Percentiles rank a stretch among this genome's conserved stretches.
phyloP scores from a whole-genome alignment of 1,140 invertebrate species.

The Carposina sasakii region DNA sequence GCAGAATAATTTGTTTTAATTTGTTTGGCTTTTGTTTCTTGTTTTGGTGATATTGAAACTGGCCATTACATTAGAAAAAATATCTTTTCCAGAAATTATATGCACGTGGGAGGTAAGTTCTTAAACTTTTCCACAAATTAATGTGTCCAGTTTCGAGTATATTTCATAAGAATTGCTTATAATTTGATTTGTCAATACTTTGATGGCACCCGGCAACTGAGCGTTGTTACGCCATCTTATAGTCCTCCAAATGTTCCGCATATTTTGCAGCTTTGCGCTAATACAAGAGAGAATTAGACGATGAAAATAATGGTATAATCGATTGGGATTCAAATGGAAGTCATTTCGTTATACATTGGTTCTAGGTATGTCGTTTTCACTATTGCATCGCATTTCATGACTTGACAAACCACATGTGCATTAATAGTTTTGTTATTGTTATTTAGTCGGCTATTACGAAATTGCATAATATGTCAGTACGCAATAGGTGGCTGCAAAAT shows the following conservation, averaged over 20 bases:
- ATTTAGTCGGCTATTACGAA: conserved; percentile 39
- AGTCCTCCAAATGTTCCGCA: conserved; percentile 66
- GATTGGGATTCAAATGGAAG: conserved; percentile 41
- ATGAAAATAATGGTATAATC: conserved; percentile 51
- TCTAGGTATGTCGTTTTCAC: conserved; percentile 63
- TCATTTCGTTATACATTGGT: conserved; percentile 44
- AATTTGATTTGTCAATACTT: conserved; percentile 68
- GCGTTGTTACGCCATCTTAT: conserved; percentile 73
- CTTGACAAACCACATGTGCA: conserved; percentile 63
- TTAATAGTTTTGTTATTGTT: conserved; percentile 62
- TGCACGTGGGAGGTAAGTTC: conserved; percentile 71
- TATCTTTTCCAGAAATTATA: conserved; percentile 72
- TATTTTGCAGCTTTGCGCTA: conserved; percentile 58
- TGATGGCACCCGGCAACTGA: conserved; percentile 66
- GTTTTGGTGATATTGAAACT: conserved; percentile 73
- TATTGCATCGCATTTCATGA: conserved; percentile 59
- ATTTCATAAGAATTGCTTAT: conserved; percentile 43
- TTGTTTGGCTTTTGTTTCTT: conserved; percentile 73
- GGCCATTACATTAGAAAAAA: conserved; percentile 73
- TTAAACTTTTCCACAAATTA: conserved; percentile 55
- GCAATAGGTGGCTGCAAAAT: conserved; percentile 26
- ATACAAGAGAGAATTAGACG: conserved; percentile 43
- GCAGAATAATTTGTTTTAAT: conserved; percentile 46
- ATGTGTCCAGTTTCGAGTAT: conserved; percentile 47
- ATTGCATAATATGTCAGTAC: conserved; percentile 47